These are phyloP conservation scores for Onychomys leucogaster DNA, from an alignment of 2,797 vertebrate genomes.

Conservation along the genomic window DNA sequence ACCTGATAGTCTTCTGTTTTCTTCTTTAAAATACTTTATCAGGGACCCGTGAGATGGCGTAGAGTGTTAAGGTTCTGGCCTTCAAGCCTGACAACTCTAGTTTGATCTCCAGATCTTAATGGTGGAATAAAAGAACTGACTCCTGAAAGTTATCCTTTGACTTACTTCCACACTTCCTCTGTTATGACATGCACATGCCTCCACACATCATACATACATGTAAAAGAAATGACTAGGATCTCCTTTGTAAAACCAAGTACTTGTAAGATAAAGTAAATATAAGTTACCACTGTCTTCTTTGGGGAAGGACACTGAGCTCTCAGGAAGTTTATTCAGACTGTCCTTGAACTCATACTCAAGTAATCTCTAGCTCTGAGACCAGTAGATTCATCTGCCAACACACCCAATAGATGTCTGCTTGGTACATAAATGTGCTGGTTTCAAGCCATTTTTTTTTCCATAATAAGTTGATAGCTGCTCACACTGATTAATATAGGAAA, in stretches of 20 bases:
- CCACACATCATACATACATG: background rate
- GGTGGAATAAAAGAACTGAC: background rate
- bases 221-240: background rate
- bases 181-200: background rate
- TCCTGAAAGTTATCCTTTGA: background rate
- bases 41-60: background rate
- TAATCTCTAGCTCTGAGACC: background rate
- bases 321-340: background rate
- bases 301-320: background rate
- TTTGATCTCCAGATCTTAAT: background rate
- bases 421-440: background rate
- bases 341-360: background rate
- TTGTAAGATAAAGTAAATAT: background rate
- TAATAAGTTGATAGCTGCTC: background rate
- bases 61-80: background rate
- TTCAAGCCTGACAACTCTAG: background rate
- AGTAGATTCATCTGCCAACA: background rate
- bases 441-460: background rate
- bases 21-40: background rate
- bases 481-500: background rate
- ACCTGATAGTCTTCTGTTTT: background rate
- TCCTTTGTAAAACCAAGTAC: background rate
- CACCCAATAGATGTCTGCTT: background rate
- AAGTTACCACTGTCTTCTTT: background rate
- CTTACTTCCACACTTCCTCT: background rate